Evolutionary conservation across 2,888 invertebrate genomes (phyloP), one percentile per base, ranked within the genome.

Genomic region (Macaria notata): DNA sequence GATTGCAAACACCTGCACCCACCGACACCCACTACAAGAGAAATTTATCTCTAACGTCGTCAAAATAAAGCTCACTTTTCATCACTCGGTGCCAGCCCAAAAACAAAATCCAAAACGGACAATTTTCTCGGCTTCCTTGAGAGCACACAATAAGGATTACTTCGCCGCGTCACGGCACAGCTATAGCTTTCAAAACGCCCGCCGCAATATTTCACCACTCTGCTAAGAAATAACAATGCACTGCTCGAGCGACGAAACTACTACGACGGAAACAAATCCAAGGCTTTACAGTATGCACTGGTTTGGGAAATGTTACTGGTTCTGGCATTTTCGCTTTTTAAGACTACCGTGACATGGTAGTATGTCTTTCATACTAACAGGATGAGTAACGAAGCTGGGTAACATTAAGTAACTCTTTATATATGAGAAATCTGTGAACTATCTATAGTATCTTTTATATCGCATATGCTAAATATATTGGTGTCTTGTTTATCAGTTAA

Each of bases 191-290:
- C 68, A 75, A 77, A 78, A 75, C 74, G 73, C 76, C 74, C 76
- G 74, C 76, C 70, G 78, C 82, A 83, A 88, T 89, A 88, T 88
- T 86, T 88, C 84, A 88, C 78, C 83, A 79, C 84, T 85, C 76
- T 71, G 70, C 77, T 79, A 76, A 85, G 87, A 88, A 88, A 88
- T 86, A 88, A 89, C 88, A 88, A 86, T 86, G 83, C 82, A 73
- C 67, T 72, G 75, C 76, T 77, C 74, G 75, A 75, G 75, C 72
- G 75, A 70, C 76, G 79, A 84, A 78, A 82, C 84, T 81, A 81
- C 82, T 84, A 76, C 74, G 76, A 74, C 70, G 73, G 76, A 79
- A 83, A 85, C 80, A 81, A 78, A 77, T 48, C 33, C 51, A 31
- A 31, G 78, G 75, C 53, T 48, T 49, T 47, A 44, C 43, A 38